These are phyloP conservation scores for Polia nebulosa DNA, from an alignment of 2,888 invertebrate genomes.

Conservation along the genomic window DNA sequence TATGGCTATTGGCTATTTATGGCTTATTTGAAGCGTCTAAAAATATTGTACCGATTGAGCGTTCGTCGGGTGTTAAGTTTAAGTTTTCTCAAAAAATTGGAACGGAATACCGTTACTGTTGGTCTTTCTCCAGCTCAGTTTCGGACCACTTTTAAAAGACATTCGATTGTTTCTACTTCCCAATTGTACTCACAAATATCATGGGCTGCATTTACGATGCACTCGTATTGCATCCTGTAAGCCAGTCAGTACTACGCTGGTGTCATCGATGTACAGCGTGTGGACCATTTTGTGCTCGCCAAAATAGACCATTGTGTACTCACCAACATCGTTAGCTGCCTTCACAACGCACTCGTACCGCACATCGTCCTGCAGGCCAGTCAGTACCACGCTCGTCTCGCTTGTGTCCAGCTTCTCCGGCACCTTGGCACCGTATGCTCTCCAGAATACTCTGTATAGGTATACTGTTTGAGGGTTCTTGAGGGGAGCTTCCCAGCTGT, in stretches of 20 bases:
- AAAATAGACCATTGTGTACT: constrained; percentile 67
- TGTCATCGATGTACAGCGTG: neutral
- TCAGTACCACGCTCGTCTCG: constrained; percentile 93
- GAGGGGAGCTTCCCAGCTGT: constrained; percentile 94
- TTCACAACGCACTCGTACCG: constrained; percentile 96
- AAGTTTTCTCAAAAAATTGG: neutral
- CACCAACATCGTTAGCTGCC: constrained; percentile 94
- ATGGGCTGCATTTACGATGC: too few species aligned
- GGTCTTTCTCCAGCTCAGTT: too few species aligned
- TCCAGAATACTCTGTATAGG: constrained; percentile 96
- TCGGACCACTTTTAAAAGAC: too few species aligned
- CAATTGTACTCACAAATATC: too few species aligned
- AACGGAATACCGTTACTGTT: too few species aligned
- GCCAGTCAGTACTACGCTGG: neutral
- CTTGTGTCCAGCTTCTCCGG: constrained; percentile 94
- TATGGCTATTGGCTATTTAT: too few species aligned
- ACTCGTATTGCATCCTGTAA: too few species aligned
- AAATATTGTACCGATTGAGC: too few species aligned
- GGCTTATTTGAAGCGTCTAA: too few species aligned
- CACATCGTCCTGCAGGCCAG: constrained; percentile 93
- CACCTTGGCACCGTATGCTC: constrained; percentile 92
- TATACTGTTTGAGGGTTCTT: constrained; percentile 96
- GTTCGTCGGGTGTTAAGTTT: too few species aligned
- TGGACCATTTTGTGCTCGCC: neutral
- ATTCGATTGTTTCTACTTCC: too few species aligned